Evolutionary conservation across 2,888 invertebrate genomes (phyloP).

Genomic region (Notodonta ziczac): DNA sequence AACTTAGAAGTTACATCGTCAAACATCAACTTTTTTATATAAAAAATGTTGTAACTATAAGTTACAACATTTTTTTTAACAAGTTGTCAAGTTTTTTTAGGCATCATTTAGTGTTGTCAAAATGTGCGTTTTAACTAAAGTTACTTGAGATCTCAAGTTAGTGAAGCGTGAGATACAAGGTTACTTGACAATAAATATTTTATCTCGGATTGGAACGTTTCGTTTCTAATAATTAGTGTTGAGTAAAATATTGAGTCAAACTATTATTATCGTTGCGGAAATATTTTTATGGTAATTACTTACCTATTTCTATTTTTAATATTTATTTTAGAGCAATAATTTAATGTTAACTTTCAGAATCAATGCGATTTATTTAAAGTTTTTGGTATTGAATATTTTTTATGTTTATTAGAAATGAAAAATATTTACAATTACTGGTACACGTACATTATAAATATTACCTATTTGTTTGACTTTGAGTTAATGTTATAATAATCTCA

Average conservation of each 20-base stretch:
- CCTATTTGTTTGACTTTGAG: too few species aligned
- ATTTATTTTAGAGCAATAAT: background rate
- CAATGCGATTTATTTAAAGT: too few species aligned
- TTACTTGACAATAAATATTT: conserved; percentile 56
- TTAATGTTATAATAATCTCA: too few species aligned
- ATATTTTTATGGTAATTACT: background rate
- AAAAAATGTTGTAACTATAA: too few species aligned
- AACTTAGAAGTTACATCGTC: background rate
- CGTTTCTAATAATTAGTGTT: conserved; percentile 48
- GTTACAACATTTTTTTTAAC: conserved; percentile 15
- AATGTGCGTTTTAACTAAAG: conserved; percentile 35
- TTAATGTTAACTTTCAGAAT: background rate
- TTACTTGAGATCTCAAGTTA: conserved; percentile 63
- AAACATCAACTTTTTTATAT: conserved; percentile 6
- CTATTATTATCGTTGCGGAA: background rate
- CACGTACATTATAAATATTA: too few species aligned
- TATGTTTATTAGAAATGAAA: too few species aligned
- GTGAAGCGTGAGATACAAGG: conserved; percentile 72
- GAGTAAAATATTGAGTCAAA: conserved; percentile 35
- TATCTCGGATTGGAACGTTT: conserved; percentile 41
- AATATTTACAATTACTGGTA: too few species aligned
- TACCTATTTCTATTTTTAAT: background rate
- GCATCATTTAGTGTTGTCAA: conserved; percentile 11
- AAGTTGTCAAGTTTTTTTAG: conserved; percentile 21
- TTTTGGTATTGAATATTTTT: too few species aligned